Evolutionary conservation across 1,140 invertebrate species (phyloP).

Genomic region (Trachymyrmex septentrionalis): DNA sequence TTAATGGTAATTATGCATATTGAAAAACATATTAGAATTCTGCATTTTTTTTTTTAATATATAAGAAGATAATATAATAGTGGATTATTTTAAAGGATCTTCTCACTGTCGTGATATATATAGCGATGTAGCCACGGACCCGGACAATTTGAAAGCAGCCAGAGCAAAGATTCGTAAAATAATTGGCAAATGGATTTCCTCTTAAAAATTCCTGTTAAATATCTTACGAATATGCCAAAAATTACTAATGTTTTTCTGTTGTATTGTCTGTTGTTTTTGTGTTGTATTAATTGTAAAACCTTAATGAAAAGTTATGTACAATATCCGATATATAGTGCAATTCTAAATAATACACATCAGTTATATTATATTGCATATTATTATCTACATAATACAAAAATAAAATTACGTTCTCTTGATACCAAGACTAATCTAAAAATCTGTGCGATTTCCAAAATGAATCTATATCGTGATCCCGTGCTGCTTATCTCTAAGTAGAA

Average conservation of each 20-base stretch:
- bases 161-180: conserved; percentile 87
- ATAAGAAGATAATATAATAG: background rate
- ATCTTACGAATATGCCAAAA: background rate
- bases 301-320: conserved; percentile 46
- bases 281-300: background rate
- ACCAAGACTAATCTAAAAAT: conserved; percentile 24
- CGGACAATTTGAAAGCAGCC: conserved; percentile 87
- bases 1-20: conserved; percentile 79
- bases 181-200: conserved; percentile 87
- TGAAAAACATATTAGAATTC: background rate
- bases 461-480: background rate
- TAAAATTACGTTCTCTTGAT: conserved; percentile 45
- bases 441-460: background rate
- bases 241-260: background rate
- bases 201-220: background rate
- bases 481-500: conserved; percentile 34
- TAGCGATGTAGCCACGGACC: conserved; percentile 86
- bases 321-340: background rate
- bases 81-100: conserved; percentile 85
- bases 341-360: conserved; percentile 5
- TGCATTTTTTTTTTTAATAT: background rate
- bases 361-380: background rate
- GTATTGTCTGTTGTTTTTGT: conserved; percentile 1
- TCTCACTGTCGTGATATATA: conserved; percentile 93
- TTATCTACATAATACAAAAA: conserved; percentile 41